Evolutionary conservation across 2,113 vertebrate genomes (phyloP).

Genomic region (Drymodes brunneopygia): DNA sequence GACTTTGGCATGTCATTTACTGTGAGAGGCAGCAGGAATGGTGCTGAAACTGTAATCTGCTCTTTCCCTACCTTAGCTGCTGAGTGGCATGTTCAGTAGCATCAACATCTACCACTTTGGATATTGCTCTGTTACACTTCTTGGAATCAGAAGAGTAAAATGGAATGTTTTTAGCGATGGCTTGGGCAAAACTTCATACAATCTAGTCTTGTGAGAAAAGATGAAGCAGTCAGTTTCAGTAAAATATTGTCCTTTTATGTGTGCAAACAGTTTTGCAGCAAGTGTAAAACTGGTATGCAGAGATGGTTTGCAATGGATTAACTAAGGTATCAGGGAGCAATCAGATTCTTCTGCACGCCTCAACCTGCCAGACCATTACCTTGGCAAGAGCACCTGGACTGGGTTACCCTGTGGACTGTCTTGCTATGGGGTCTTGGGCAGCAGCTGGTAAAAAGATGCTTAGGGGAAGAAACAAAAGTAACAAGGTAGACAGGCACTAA

Average conservation of each 20-base stretch:
- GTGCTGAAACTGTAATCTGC: neutral
- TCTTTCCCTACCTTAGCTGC: neutral
- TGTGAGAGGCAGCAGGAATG: neutral
- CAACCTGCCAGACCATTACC: neutral
- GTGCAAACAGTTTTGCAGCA: neutral
- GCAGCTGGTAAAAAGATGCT: neutral
- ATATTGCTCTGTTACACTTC: neutral
- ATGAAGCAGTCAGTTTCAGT: neutral
- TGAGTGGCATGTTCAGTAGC: fast-evolving
- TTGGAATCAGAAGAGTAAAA: neutral
- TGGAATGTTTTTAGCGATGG: fast-evolving
- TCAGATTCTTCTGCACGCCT: neutral
- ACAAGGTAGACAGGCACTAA: neutral
- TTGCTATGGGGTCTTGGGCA: neutral
- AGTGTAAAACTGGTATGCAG: neutral
- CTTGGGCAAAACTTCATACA: neutral
- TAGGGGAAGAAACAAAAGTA: neutral
- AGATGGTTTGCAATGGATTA: neutral
- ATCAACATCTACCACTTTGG: fast-evolving
- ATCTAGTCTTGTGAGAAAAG: neutral
- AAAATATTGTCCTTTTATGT: neutral
- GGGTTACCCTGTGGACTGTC: fast-evolving
- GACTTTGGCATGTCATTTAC: neutral
- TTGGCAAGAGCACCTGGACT: neutral
- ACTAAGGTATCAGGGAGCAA: neutral